Conservation (phyloP, 2,113 vertebrate genomes). For the Corythaixoides concolor region DNA sequence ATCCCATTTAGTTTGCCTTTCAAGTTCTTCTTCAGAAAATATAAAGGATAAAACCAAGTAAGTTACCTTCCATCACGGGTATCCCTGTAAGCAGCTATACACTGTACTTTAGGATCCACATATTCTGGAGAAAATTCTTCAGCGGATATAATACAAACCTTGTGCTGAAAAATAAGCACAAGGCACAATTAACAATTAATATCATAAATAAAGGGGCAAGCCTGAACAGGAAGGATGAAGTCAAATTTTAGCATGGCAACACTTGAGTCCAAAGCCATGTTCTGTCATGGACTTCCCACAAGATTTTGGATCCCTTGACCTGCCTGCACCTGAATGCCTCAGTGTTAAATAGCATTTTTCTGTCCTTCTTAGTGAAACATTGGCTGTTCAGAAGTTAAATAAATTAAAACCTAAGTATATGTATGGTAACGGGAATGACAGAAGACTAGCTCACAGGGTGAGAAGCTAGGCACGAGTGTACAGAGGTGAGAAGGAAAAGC, state of each 20-base stretch:
- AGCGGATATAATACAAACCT: conserved; percentile 82
- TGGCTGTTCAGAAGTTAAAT: not conserved
- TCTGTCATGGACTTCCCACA: not conserved
- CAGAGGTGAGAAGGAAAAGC: not conserved
- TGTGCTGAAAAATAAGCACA: conserved; percentile 78
- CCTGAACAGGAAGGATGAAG: not conserved
- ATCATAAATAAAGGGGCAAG: not conserved
- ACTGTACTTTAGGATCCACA: conserved; percentile 82
- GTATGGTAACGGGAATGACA: not conserved
- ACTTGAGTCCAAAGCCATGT: not conserved
- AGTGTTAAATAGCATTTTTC: not conserved
- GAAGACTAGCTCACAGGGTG: not conserved
- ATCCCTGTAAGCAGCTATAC: conserved; percentile 80
- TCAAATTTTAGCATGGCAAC: not conserved
- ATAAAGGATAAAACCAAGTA: not conserved
- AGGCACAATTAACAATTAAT: not conserved
- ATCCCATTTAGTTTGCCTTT: not conserved
- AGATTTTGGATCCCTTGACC: not conserved
- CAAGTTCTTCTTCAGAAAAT: not conserved
- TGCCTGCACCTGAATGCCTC: not conserved
- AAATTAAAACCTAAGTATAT: not conserved
- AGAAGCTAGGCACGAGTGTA: not conserved
- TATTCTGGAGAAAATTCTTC: conserved; percentile 86
- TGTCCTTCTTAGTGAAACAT: not conserved
- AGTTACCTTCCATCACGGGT: conserved; percentile 69